Evolutionary conservation across 2,888 invertebrate genomes (phyloP), one percentile per base, ranked within the genome.

Genomic region (Drosophila nr. fundita): DNA sequence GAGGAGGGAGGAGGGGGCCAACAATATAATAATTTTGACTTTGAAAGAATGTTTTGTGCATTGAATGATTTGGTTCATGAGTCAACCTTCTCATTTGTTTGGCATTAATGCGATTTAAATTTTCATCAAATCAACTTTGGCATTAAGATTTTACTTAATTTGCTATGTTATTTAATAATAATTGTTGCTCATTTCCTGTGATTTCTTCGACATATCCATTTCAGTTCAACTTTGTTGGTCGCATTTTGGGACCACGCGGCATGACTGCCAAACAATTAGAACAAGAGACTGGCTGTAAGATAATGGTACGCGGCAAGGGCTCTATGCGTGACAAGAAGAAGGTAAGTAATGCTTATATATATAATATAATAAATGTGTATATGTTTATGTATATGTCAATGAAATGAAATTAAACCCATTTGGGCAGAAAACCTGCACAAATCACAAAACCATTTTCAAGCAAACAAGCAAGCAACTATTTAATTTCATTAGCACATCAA

Each of bases 211-310:
- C 32, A 64, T 73, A 68, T 59, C 61, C 61, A 62, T 97, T 97
- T 76, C 96, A 99, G 99, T 99, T 99, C 94, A 99, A 99, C 95
- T 99, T 99, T 94, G 99, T 99, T 91, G 99, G 99, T 92, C 96
- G 99, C 94, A 99, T 99, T 94, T 95, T 99, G 92, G 99, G 99
- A 62, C 99, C 99, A 82, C 96, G 99, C 91, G 99, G 99, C 88
- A 99, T 99, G 99, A 99, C 99, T 83, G 99, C 99, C 63, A 99
- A 99, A 94, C 99, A 99, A 95, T 94, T 99, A 93, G 99, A 99
- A 94, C 98, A 99, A 94, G 99, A 99, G 95, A 99, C 99, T 91
- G 99, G 99, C 90, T 99, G 99, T 95, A 99, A 99, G 96, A 99
- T 99, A 92, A 99, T 99, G 99, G 99, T 99, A 92, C 96, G 99